Base-by-base conservation (phyloP, 2,797 vertebrate species). In the Platyrinchus mystaceus region DNA sequence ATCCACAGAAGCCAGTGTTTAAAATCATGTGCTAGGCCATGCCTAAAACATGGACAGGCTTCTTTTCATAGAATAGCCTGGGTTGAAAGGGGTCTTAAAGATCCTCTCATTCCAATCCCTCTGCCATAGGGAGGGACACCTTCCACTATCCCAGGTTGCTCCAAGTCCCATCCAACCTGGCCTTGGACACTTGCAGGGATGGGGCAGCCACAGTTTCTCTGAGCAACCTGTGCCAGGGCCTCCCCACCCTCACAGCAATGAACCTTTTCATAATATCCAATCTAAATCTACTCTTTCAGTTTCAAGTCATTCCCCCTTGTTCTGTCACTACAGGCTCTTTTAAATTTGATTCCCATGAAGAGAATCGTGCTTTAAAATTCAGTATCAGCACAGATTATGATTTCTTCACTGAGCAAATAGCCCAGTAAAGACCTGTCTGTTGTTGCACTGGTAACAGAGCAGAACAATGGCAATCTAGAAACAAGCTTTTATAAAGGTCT, bases 371-470 rank as follows among this genome's bases (percentile, higher is more conserved):
- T 73, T 93, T 59, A 63, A 79, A 87, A 66, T 44, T 20, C 23
- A 55, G 3, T 14, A 44, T 60, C 17, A 74, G 39, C 34, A 75
- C 2, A 7, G 53, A 44, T 39, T 49, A 56, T 12, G 13, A 62
- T 36, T 79, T 53, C 11, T 6, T 9, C 19, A 50, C 27, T 0
- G 2, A 76, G 36, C 7, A 70, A 78, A 79, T 0, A 83, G 41
- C 27, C 32, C 60, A 49, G 3, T 18, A n/a, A 37, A 49, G 16
- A 62, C 19, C 12, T 39, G 58, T 16, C 18, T 59, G 39, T 7
- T 76, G 7, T 10, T 56, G 24, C 32, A 60, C 4, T 0, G 0
- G 5, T 43, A 82, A 60, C 10, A 81, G 16, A 74, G 26, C 3
- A 84, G 58, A 79, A 70, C 0, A 0, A 49, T 3, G 10, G 27